Conservation (phyloP, 2,797 vertebrate genomes). For the Myotis pilosus region DNA sequence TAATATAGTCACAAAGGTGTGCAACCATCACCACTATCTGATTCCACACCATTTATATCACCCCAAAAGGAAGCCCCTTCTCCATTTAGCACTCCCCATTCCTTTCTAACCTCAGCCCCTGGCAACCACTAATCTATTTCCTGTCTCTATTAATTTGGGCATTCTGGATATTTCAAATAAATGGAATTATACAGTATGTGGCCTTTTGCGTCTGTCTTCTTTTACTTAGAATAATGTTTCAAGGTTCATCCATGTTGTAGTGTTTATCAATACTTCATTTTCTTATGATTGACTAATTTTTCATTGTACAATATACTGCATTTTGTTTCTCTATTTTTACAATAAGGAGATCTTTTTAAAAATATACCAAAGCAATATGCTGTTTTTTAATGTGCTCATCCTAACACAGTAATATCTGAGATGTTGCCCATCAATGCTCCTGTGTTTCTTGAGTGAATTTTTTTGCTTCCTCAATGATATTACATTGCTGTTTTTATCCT, state of each 20-base stretch:
- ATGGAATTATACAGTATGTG: rapidly evolving
- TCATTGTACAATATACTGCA: neutral
- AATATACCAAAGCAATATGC: neutral
- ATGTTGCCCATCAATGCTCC: rapidly evolving
- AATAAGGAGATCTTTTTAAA: neutral
- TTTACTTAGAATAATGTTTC: neutral
- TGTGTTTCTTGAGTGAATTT: neutral
- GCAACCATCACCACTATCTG: rapidly evolving
- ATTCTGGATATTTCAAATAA: neutral
- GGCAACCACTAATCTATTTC: neutral
- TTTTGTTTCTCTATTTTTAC: neutral
- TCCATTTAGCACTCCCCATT: too few relatives aligned
- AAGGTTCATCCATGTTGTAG: rapidly evolving
- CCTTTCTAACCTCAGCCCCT: too few relatives aligned
- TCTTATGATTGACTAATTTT: neutral
- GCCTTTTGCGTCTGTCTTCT: neutral
- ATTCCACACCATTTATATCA: neutral
- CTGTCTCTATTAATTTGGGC: neutral
- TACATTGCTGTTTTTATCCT: neutral
- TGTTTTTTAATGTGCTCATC: neutral
- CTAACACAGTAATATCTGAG: rapidly evolving
- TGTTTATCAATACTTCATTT: rapidly evolving
- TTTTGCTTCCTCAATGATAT: neutral
- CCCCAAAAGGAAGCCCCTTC: neutral
- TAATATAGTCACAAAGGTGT: too few relatives aligned